Base-by-base conservation (phyloP, 2,113 vertebrate genomes). In the Ascaphus truei region DNA sequence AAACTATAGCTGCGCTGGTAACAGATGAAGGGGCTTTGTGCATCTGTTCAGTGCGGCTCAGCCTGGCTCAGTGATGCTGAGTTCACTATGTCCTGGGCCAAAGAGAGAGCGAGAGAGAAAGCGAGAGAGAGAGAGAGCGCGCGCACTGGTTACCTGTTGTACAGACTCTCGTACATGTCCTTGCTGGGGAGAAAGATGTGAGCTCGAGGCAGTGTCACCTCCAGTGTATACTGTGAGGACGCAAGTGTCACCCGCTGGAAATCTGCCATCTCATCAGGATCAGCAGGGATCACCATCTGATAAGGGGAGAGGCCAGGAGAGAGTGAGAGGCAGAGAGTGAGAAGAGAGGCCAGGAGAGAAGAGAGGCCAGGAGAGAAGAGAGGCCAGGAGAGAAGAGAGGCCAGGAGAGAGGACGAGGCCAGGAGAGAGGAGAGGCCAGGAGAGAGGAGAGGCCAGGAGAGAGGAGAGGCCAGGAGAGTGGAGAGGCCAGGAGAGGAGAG, bases 271-370 rank as follows among this genome's bases (percentile, higher is more conserved):
- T 96, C 95, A 57, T 92, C 92, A 0, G 90, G 85, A 74, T 95
- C 93, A 20, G 93, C 95, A 1, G 95, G 95, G 69, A 95, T 95
- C 72, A 96, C 95, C 95, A 96, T 96, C 95, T 96, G 18, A 13
- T 10, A 57, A 7, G 4, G 15, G 16, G 13, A 6, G 18, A 23
- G 16, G 13, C 51, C 16, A 13, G 30, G 7, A n/a, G 6, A 2
- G 52, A 18, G 8, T 31, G 15, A 29, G 12, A 7, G 7, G 15
- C 2, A 13, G 12, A 2, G 22, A 7, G 12, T 4, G 8, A n/a
- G 2, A 48, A 22, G 6, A 7, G 16, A n/a, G 25, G 25, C 2
- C 10, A 15, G 29, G 53, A 33, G 23, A 16, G 23, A 31, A 1
- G 36, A 10, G 2, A 15, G 34, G 2, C 20, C 30, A 16, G 7